Conservation (phyloP, 37 sponge, comb jelly and placozoan genomes). For the Petrosia ficiformis region DNA sequence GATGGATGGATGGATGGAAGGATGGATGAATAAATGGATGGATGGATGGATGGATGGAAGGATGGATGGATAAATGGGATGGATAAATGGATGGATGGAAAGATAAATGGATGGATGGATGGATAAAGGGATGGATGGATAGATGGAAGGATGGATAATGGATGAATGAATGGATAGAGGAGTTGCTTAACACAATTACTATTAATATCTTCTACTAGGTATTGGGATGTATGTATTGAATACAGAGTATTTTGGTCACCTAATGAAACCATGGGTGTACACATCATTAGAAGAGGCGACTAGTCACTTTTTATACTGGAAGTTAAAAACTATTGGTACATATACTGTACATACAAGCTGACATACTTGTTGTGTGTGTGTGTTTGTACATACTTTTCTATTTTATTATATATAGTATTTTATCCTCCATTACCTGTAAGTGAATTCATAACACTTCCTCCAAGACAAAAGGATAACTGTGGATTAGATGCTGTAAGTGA, state of each 20-base stretch:
- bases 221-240: slow-evolving; percentile 74
- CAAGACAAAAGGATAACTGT: slow-evolving; percentile 19
- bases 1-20: too few species aligned
- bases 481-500: slow-evolving; percentile 59
- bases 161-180: too few species aligned
- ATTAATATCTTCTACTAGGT: slow-evolving; percentile 19
- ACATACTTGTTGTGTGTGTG: not conserved
- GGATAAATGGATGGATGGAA: too few species aligned
- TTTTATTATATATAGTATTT: slow-evolving; percentile 27
- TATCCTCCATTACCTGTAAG: slow-evolving; percentile 56
- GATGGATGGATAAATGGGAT: too few species aligned
- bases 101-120: too few species aligned
- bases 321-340: slow-evolving; percentile 55
- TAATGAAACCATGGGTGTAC: slow-evolving; percentile 28
- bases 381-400: not conserved
- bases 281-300: slow-evolving; percentile 37
- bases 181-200: not conserved
- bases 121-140: too few species aligned
- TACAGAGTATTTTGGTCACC: slow-evolving; percentile 52
- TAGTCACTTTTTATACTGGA: slow-evolving; percentile 32
- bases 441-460: slow-evolving; percentile 20
- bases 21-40: too few species aligned
- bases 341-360: slow-evolving; percentile 7
- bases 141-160: too few species aligned
- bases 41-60: too few species aligned